A percentile compares a stretch with the other conserved stretches of the same genome.
phyloP scores from a whole-genome alignment of 2,888 invertebrate species.

The Hydrotaea diabolus region DNA sequence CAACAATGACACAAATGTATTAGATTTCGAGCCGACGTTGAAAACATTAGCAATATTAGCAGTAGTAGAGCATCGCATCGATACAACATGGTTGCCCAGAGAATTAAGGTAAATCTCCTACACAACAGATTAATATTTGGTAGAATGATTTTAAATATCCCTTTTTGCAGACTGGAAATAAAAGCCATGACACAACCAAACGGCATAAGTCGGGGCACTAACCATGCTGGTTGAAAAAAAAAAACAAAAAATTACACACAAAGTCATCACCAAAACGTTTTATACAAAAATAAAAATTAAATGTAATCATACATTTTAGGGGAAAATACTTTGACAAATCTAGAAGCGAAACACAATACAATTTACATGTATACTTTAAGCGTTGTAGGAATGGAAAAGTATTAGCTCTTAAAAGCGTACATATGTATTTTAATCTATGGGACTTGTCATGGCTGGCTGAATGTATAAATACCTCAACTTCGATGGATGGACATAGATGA shows the following conservation, averaged over 20 bases:
- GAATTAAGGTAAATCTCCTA: slow-evolving; percentile 83
- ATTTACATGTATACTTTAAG: neutral
- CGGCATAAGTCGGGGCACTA: slow-evolving; percentile 83
- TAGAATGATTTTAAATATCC: slow-evolving; percentile 10
- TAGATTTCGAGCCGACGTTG: slow-evolving; percentile 89
- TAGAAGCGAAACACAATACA: neutral
- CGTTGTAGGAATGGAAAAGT: neutral
- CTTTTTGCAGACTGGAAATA: slow-evolving; percentile 84
- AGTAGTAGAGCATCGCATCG: slow-evolving; percentile 85
- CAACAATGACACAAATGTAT: slow-evolving; percentile 90
- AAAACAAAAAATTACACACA: neutral
- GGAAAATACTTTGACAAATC: neutral
- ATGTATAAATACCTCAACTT: neutral
- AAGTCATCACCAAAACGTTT: slow-evolving; percentile 20
- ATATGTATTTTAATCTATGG: neutral
- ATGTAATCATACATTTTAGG: neutral
- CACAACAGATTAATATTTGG: neutral
- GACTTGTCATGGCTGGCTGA: neutral
- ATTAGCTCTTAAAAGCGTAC: neutral
- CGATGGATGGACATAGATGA: neutral
- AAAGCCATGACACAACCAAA: slow-evolving; percentile 87
- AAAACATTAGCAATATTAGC: slow-evolving; percentile 87
- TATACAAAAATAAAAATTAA: neutral
- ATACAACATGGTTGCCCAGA: slow-evolving; percentile 84
- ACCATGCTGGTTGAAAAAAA: slow-evolving; percentile 77